Evolutionary conservation across 2,113 vertebrate genomes (phyloP).

Genomic region (Machaerirhynchus nigripectus): DNA sequence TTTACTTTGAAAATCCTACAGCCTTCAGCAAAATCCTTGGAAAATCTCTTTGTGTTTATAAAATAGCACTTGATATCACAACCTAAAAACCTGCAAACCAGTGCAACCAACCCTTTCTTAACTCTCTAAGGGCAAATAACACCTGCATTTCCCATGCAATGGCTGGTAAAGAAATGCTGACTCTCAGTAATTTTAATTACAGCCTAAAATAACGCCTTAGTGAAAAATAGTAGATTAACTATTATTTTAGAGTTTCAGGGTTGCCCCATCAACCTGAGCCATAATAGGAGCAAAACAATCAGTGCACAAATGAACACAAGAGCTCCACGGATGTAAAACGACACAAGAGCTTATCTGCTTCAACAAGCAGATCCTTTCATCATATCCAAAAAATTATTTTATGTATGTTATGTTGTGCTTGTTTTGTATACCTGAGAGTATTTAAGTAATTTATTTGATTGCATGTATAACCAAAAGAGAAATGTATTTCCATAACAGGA

Average conservation of each 20-base stretch:
- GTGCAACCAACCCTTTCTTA: not conserved
- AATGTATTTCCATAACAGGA: not conserved
- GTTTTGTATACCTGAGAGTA: not conserved
- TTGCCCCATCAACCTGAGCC: not conserved
- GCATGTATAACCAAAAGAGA: not conserved
- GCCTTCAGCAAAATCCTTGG: slow-evolving; percentile 44
- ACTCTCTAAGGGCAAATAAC: slow-evolving; percentile 2
- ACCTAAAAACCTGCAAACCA: slow-evolving; percentile 19
- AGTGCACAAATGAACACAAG: not conserved
- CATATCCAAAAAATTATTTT: not conserved
- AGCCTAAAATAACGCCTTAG: slow-evolving; percentile 34
- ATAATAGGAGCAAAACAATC: not conserved
- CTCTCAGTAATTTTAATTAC: slow-evolving; percentile 42
- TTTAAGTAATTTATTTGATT: not conserved
- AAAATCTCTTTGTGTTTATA: slow-evolving; percentile 43
- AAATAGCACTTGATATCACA: slow-evolving; percentile 13
- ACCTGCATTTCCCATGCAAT: slow-evolving; percentile 26
- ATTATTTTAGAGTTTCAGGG: slow-evolving; percentile 24
- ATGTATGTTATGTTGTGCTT: not conserved
- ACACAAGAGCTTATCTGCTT: not conserved
- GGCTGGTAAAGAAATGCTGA: slow-evolving; percentile 19
- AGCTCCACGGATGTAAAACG: not conserved
- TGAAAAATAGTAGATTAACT: slow-evolving; percentile 25
- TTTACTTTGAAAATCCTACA: slow-evolving; percentile 62
- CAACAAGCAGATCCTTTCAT: not conserved